Percentiles rank a stretch among this genome's conserved stretches.
phyloP scores from a whole-genome alignment of 2,113 vertebrate genomes.

The Dasyprocta punctata region DNA sequence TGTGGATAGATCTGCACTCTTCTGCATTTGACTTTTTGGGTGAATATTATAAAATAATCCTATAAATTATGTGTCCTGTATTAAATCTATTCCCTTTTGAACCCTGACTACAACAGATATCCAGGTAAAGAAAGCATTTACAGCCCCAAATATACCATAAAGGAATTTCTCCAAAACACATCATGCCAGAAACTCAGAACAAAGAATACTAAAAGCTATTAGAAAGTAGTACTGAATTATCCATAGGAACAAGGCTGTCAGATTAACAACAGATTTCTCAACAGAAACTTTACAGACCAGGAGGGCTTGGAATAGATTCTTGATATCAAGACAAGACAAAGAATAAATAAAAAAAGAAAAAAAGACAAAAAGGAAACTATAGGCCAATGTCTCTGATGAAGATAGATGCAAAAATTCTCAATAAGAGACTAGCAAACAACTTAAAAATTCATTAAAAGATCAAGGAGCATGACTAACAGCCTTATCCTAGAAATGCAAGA shows the following conservation, averaged over 20 bases:
- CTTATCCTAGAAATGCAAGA: neutral
- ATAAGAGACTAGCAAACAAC: neutral
- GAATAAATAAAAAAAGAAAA: neutral
- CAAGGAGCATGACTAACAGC: neutral
- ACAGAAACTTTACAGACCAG: neutral
- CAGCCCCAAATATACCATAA: neutral
- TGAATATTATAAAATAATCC: neutral
- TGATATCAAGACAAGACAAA: neutral
- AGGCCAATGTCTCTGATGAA: neutral
- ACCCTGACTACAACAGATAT: neutral
- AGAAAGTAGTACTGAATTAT: neutral
- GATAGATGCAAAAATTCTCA: neutral
- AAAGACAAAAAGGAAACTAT: neutral
- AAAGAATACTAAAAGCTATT: neutral
- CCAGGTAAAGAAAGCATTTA: neutral
- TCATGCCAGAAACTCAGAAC: neutral
- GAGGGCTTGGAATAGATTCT: neutral
- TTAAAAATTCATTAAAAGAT: neutral
- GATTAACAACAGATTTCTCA: neutral
- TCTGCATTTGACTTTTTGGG: neutral
- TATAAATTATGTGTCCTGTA: neutral
- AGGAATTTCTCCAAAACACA: neutral
- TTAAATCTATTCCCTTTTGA: neutral
- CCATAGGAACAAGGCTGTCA: neutral
- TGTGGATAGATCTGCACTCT: neutral